Evolutionary conservation across 2,113 vertebrate species (phyloP).

Genomic region (Semnornis frantzii): DNA sequence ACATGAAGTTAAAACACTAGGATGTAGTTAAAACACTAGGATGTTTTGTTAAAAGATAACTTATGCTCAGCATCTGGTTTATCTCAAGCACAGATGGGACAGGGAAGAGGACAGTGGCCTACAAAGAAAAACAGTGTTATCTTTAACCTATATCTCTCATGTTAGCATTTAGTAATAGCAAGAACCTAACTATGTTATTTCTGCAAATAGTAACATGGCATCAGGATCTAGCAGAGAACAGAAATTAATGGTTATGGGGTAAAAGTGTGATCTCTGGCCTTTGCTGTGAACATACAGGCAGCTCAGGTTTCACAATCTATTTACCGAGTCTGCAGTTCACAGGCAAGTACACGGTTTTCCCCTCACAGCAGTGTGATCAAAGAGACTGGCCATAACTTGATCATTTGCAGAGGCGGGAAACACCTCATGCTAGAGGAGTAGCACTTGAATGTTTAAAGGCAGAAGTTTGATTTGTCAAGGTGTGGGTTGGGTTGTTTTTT

Average conservation of each 20-base stretch:
- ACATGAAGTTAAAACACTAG: not conserved
- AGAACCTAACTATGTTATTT: not conserved
- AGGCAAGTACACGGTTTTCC: not conserved
- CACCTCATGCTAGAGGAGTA: not conserved
- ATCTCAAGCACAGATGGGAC: not conserved
- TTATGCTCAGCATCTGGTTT: conserved; percentile 21
- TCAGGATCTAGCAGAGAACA: not conserved
- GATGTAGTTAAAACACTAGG: not conserved
- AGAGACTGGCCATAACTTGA: not conserved
- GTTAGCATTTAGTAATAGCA: conserved; percentile 17
- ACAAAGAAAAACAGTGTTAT: conserved; percentile 27
- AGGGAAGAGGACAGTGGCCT: not conserved
- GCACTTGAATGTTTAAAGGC: not conserved
- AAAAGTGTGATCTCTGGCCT: not conserved
- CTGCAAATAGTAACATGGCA: conserved; percentile 26
- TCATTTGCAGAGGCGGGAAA: not conserved
- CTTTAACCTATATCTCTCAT: conserved; percentile 48
- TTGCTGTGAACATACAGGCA: not conserved
- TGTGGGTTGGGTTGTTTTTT: not conserved
- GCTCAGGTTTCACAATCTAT: conserved; percentile 50
- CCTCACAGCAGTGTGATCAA: not conserved
- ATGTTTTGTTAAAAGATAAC: conserved; percentile 35
- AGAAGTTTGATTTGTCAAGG: not conserved
- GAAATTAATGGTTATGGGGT: conserved; percentile 13
- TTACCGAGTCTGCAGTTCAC: conserved; percentile 27